A percentile compares a stretch with the other conserved stretches of the same genome.
phyloP scores from a whole-genome alignment of 2,113 vertebrate genomes.

The Lepus europaeus region DNA sequence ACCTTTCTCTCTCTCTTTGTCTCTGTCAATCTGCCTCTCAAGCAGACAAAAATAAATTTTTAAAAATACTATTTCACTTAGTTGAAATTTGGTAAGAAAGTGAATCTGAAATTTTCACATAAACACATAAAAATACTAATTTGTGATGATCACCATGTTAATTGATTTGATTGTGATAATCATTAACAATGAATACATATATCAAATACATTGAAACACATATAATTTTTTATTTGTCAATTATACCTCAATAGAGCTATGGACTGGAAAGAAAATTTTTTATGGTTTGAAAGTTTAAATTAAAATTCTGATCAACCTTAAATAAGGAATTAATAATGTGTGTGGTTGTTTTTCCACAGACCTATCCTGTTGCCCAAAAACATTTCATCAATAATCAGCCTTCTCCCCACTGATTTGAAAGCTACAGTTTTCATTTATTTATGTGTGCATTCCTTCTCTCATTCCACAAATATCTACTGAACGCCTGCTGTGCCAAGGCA shows the following conservation, averaged over 20 bases:
- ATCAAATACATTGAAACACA: neutral
- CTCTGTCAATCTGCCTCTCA: no score
- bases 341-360: neutral
- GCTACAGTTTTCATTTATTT: neutral
- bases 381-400: neutral
- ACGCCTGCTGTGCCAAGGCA: neutral
- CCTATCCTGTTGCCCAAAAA: neutral
- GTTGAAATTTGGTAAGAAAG: neutral
- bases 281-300: constrained; percentile 14
- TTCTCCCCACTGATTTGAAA: neutral
- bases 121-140: neutral
- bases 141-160: neutral
- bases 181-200: neutral
- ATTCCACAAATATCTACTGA: neutral
- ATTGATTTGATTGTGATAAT: neutral
- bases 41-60: no score
- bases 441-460: neutral
- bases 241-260: neutral
- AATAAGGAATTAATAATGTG: neutral
- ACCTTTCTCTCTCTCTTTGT: no score
- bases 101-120: neutral
- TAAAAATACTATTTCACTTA: neutral
- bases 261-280: neutral
- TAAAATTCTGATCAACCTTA: constrained; percentile 21
- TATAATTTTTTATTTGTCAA: neutral